Conservation (phyloP, 2,113 vertebrate species). For the Microtus montanus region DNA sequence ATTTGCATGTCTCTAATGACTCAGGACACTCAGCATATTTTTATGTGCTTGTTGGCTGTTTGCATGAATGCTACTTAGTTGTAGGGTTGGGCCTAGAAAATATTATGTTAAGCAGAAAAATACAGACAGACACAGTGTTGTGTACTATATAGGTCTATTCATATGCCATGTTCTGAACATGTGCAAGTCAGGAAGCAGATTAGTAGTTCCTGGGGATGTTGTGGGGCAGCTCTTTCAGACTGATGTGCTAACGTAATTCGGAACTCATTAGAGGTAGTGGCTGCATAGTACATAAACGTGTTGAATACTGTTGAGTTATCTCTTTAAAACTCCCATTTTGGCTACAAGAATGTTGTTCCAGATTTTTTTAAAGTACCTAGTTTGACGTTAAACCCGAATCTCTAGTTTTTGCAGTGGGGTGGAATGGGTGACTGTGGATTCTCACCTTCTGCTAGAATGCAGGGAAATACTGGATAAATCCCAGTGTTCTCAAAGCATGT, state of each 20-base stretch:
- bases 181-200: neutral
- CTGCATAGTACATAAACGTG: neutral
- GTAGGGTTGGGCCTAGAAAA: neutral
- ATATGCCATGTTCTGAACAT: neutral
- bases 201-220: neutral
- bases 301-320: neutral
- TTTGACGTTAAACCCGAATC: neutral
- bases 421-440: neutral
- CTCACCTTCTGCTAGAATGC: neutral
- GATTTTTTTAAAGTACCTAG: neutral
- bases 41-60: neutral
- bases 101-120: neutral
- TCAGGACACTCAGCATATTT: neutral
- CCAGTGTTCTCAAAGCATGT: neutral
- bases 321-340: neutral
- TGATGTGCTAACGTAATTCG: neutral
- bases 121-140: neutral
- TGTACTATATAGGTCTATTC: neutral
- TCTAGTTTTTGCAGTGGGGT: neutral
- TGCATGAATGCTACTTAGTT: neutral
- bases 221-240: neutral
- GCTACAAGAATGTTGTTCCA: neutral
- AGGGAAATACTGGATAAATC: neutral
- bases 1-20: neutral
- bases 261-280: neutral